phyloP scores from a whole-genome alignment of 1,140 invertebrate genomes.

The Bombus polaris region DNA sequence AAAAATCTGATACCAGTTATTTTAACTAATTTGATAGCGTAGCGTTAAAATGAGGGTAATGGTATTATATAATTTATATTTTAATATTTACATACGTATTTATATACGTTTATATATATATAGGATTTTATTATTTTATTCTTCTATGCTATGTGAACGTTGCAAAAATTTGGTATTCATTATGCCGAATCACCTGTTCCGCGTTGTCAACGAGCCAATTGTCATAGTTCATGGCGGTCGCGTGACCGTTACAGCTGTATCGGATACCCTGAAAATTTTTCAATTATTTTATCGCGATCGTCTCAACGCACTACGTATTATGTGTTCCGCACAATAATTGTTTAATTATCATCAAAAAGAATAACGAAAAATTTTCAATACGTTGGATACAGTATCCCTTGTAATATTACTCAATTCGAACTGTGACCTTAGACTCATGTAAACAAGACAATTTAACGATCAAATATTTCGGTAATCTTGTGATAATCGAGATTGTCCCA shows the following conservation, averaged over 20 bases:
- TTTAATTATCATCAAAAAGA: not conserved
- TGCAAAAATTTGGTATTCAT: not conserved
- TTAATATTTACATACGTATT: no score
- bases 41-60: no score
- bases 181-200: not conserved
- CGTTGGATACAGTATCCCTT: not conserved
- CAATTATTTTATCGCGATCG: not conserved
- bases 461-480: not conserved
- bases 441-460: constrained; percentile 18
- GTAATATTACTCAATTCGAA: not conserved
- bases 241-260: not conserved
- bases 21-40: not conserved
- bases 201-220: constrained; percentile 17
- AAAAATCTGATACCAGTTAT: no score
- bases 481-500: not conserved
- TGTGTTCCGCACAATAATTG: not conserved
- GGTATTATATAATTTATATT: no score
- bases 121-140: not conserved
- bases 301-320: not conserved
- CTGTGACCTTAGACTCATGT: constrained; percentile 24
- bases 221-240: constrained; percentile 1
- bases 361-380: not conserved
- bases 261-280: not conserved
- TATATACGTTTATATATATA: not conserved
- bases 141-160: not conserved